Evolutionary conservation across 2,797 vertebrate species (phyloP).

Genomic region (Sebastes hubbsi): DNA sequence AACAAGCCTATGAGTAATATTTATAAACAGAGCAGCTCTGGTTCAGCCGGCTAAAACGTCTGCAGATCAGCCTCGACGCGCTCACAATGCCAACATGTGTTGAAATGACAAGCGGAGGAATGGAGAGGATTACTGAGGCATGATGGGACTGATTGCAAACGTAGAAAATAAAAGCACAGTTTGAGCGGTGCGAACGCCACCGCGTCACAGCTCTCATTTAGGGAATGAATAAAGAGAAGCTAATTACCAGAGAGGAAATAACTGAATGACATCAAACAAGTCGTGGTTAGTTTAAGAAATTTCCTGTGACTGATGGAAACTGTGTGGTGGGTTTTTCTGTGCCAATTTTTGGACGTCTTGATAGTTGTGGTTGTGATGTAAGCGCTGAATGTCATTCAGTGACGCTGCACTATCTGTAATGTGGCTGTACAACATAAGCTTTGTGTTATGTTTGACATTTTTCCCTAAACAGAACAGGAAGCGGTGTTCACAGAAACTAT

Average conservation of each 20-base stretch:
- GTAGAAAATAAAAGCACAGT: not conserved
- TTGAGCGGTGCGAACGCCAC: not conserved
- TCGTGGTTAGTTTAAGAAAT: not conserved
- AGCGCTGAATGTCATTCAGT: not conserved
- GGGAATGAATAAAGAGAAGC: not conserved
- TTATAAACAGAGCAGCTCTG: not conserved
- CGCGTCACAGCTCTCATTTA: not conserved
- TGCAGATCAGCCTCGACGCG: not conserved
- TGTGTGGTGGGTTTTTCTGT: not conserved
- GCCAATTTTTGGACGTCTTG: not conserved
- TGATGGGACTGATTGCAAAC: not conserved
- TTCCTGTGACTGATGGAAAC: slow-evolving; percentile 3
- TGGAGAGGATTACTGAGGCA: not conserved
- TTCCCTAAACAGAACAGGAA: not conserved
- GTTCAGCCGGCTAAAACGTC: not conserved
- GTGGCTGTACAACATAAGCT: not conserved
- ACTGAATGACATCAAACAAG: not conserved
- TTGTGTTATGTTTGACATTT: not conserved
- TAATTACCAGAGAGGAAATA: not conserved
- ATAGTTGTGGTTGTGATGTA: not conserved
- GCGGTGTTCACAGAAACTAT: not conserved
- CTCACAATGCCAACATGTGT: not conserved
- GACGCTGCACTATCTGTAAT: too few relatives aligned
- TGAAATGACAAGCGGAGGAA: not conserved
- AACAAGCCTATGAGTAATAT: not conserved